phyloP scores from a whole-genome alignment of 2,797 vertebrate species.

The Tarsius wallacei region DNA sequence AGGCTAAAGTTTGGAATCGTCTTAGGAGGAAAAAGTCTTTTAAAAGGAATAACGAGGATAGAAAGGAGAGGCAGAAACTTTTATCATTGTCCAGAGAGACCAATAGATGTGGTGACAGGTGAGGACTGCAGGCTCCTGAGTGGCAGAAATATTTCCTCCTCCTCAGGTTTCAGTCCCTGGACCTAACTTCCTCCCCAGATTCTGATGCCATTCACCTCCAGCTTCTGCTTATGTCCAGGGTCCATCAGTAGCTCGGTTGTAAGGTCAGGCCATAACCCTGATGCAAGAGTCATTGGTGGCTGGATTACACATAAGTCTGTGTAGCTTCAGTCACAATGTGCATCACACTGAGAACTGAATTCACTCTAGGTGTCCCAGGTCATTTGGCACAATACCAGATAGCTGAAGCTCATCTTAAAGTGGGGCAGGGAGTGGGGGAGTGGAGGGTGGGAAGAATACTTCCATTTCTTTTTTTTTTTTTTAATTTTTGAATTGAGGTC shows the following conservation, averaged over 20 bases:
- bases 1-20: not conserved
- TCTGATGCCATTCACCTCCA: not conserved
- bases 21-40: constrained; percentile 3
- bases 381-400: not conserved
- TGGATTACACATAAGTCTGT: not conserved
- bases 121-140: not conserved
- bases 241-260: not conserved
- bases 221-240: not conserved
- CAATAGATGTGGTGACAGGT: not conserved
- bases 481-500: not conserved
- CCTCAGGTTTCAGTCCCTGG: not conserved
- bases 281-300: not conserved
- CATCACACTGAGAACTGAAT: not conserved
- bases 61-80: not conserved
- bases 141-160: not conserved
- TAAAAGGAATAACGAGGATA: not conserved
- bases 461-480: too few species aligned
- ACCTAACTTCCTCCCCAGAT: not conserved
- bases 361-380: not conserved
- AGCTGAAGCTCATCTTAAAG: not conserved
- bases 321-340: not conserved
- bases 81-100: not conserved
- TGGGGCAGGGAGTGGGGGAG: too few species aligned
- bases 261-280: not conserved
- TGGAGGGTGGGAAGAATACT: not conserved